phyloP scores from a whole-genome alignment of 2,888 invertebrate genomes.

The Choreutis nemorana region DNA sequence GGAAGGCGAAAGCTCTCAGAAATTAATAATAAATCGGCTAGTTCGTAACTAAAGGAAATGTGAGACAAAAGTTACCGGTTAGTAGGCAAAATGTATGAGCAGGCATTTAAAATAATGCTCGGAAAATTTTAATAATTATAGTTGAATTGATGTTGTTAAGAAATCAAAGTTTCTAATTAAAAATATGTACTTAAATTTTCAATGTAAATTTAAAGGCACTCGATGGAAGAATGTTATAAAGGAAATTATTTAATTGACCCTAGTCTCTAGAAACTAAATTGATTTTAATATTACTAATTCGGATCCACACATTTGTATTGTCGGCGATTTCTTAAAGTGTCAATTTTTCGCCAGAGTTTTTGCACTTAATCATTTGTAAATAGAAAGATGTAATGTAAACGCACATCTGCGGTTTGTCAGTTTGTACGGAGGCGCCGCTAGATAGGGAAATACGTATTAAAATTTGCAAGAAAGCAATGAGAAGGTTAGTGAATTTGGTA shows the following conservation, averaged over 20 bases:
- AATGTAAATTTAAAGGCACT: constrained; percentile 62
- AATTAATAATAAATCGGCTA: constrained; percentile 35
- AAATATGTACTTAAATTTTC: constrained; percentile 64
- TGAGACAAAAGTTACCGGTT: constrained; percentile 52
- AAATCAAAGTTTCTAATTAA: constrained; percentile 61
- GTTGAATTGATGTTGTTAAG: constrained; percentile 64
- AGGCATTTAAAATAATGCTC: constrained; percentile 62
- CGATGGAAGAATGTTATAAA: constrained; percentile 47
- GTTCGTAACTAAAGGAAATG: constrained; percentile 34
- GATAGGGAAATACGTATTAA: constrained; percentile 25
- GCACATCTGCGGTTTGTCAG: constrained; percentile 28
- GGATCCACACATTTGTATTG: constrained; percentile 27
- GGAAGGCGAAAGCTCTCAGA: constrained; percentile 56
- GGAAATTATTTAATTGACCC: constrained; percentile 54
- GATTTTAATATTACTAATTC: constrained; percentile 33
- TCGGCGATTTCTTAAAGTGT: constrained; percentile 12
- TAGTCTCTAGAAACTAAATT: constrained; percentile 62
- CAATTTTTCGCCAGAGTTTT: constrained; percentile 6
- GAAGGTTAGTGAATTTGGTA: constrained; percentile 63
- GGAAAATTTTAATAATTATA: constrained; percentile 49
- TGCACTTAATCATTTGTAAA: constrained; percentile 22
- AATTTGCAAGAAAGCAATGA: constrained; percentile 45
- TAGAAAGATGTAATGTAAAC: constrained; percentile 24
- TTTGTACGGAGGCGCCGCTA: constrained; percentile 25
- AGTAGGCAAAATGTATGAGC: constrained; percentile 57